Base-by-base conservation (phyloP, 30 jellyfish, hydroid and myxozoan species). In the Clytia hemisphaerica region DNA sequence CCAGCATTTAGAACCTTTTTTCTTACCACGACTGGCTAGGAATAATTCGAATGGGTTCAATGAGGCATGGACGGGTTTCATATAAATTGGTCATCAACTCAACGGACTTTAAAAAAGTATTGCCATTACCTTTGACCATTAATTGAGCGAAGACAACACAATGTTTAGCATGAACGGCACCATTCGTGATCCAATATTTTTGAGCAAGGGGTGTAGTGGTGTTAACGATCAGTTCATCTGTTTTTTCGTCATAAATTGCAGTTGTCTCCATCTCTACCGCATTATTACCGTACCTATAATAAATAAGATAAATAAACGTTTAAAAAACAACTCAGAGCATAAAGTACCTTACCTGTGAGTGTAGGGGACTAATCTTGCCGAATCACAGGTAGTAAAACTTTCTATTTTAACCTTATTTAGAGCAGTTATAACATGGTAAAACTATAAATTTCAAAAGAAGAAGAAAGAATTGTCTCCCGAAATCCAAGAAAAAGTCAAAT, bases 181-280 rank as follows among this genome's bases (percentile, higher is more conserved):
- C 93, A 42, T 85, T 85, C 1, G 93, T 78, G 54, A 78, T 78
- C 96, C 96, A 85, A 63, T 78, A 85, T 73, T 85, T 85, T 73
- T 78, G 93, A 2, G 96, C 96, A 21, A 77, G 62, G 6, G 93
- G 73, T 4, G 80, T 60, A 0, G 96, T 93, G 4, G 96, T 85
- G 93, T 85, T 78, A 55, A 85, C 72, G 37, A 85, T 58, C 69
- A 85, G 78, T 48, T 78, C 93, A 27, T 77, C 72, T 19, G 93
- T 76, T 30, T 38, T 62, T 14, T 85, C 83, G 54, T 84, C 95
- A 71, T 76, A 84, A 6, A 45, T 66, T 15, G 95, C 95, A 26
- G 84, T 76, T 30, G 95, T 84, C 72, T 84, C 95, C 95, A 84
- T 84, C 47, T 84, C 95, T 5, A 84, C 95, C 4, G 95, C 95